These are phyloP conservation scores for Cladorhizidae sp. DNA, from an alignment of 37 sponge, comb jelly and placozoan genomes.

Conservation along the genomic window DNA sequence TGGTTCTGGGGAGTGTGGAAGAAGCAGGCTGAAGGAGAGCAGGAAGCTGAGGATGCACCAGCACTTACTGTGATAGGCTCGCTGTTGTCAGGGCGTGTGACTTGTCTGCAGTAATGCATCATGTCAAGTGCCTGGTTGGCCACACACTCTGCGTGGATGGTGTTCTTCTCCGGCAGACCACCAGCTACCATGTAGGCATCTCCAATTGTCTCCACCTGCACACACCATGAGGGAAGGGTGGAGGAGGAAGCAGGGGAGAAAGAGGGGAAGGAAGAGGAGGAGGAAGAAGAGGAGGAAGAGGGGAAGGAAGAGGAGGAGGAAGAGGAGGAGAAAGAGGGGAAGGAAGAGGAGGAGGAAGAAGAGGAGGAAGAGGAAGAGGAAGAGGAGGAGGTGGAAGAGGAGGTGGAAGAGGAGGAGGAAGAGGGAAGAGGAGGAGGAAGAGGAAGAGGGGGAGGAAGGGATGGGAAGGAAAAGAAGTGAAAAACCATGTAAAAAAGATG, in stretches of 20 bases:
- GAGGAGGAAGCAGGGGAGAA: too few relatives aligned
- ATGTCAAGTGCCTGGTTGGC: conserved; percentile 88
- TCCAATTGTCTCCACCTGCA: conserved; percentile 96
- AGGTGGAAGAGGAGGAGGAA: too few relatives aligned
- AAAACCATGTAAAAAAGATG: too few relatives aligned
- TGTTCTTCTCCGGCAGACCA: conserved; percentile 73
- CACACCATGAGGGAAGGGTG: too few relatives aligned
- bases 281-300: not conserved
- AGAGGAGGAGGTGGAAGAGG: too few relatives aligned
- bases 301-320: not conserved
- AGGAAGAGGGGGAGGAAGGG: too few relatives aligned
- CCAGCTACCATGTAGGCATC: conserved; percentile 98
- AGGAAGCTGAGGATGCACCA: not conserved
- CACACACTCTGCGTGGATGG: conserved; percentile 82
- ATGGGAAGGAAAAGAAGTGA: too few relatives aligned
- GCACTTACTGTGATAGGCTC: conserved; percentile 47
- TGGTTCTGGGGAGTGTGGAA: not conserved
- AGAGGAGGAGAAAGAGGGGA: not conserved
- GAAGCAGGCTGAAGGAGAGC: not conserved
- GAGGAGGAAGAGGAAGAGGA: not conserved
- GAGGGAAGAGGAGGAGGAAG: too few relatives aligned
- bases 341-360: not conserved
- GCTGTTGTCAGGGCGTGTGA: conserved; percentile 47
- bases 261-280: not conserved
- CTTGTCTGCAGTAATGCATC: conserved; percentile 74